Conservation (phyloP, 1,140 invertebrate species). For the Cheumatopsyche charites region DNA sequence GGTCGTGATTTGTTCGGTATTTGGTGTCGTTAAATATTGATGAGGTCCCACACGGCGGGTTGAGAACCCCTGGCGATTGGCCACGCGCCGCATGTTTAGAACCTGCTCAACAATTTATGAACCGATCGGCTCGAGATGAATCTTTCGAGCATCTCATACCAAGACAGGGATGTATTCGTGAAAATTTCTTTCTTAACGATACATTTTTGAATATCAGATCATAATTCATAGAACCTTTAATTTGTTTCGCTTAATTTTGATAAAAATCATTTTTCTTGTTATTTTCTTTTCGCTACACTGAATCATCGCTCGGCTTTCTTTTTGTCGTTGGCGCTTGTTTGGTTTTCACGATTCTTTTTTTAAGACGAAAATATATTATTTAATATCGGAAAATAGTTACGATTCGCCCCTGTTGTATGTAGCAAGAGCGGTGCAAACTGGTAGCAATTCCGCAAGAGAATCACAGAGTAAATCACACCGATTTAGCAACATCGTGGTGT, state of each 20-base stretch:
- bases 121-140: constrained; percentile 36
- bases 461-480: constrained; percentile 33
- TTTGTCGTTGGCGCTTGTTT: too few relatives aligned
- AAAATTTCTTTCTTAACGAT: too few relatives aligned
- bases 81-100: constrained; percentile 31
- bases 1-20: constrained; percentile 32
- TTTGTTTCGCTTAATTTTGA: too few relatives aligned
- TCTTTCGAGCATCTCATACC: constrained; percentile 6
- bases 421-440: background rate
- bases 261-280: background rate
- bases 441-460: constrained; percentile 28
- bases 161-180: constrained; percentile 1
- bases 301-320: too few relatives aligned
- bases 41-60: constrained; percentile 23
- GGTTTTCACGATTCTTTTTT: background rate
- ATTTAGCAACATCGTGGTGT: constrained; percentile 35
- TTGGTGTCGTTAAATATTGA: constrained; percentile 28
- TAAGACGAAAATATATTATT: background rate
- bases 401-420: constrained; percentile 15
- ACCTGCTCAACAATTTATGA: constrained; percentile 39
- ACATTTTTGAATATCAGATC: too few relatives aligned
- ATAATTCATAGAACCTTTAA: too few relatives aligned
- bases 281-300: background rate
- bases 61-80: constrained; percentile 24
- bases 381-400: background rate